These are phyloP conservation scores for Marronus borbonicus DNA, from an alignment of 2,888 invertebrate genomes.

Conservation along the genomic window DNA sequence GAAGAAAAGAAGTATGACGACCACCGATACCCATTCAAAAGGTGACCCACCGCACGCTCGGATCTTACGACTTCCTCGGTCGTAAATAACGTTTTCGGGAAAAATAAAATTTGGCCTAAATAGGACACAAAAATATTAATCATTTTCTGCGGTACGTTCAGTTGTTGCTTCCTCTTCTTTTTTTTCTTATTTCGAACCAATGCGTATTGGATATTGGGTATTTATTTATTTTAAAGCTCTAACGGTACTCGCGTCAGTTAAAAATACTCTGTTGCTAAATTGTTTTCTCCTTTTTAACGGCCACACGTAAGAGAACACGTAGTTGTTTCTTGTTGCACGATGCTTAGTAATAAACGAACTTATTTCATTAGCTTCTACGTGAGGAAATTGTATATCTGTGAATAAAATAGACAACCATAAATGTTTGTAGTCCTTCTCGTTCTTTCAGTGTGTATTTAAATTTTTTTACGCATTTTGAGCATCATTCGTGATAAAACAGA, in stretches of 20 bases:
- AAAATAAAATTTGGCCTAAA: constrained; percentile 42
- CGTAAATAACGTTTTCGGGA: constrained; percentile 38
- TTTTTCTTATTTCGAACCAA: neutral
- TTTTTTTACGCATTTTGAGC: no score
- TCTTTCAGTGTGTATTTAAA: no score
- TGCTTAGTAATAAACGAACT: no score
- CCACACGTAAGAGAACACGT: no score
- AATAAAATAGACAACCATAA: no score
- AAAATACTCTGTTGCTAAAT: neutral
- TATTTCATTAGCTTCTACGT: no score
- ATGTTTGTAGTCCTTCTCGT: no score
- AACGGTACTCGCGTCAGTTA: neutral
- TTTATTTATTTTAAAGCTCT: constrained; percentile 25
- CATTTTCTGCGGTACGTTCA: constrained; percentile 16
- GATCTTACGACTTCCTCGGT: constrained; percentile 30
- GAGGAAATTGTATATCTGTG: no score
- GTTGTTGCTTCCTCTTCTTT: neutral
- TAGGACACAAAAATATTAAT: constrained; percentile 36
- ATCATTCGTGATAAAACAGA: no score
- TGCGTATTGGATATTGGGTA: neutral
- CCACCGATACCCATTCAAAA: neutral
- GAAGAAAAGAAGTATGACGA: neutral
- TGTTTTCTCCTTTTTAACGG: constrained; percentile 1
- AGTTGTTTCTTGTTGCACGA: no score
- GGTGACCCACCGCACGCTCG: constrained; percentile 24